Percentiles rank a stretch among this genome's conserved stretches.
These are phyloP conservation scores for Oncorhynchus masou DNA, from an alignment of 2,113 vertebrate species.

Conservation along the genomic window DNA sequence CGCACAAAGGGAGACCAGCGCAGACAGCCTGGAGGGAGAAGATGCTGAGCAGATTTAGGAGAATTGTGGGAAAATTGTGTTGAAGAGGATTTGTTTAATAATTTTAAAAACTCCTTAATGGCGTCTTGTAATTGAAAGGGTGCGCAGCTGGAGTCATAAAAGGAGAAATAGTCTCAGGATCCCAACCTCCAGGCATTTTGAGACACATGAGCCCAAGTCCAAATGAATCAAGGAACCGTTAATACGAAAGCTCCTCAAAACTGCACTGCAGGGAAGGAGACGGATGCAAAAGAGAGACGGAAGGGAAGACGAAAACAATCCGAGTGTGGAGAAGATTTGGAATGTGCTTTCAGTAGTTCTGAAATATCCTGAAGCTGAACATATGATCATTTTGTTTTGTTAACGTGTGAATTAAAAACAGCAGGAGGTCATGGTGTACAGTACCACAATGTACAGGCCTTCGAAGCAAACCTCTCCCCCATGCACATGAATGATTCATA, in stretches of 20 bases:
- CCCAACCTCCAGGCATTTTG: conserved; percentile 7
- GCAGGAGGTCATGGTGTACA: too few species aligned
- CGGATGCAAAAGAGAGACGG: background rate
- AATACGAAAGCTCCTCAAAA: conserved; percentile 2
- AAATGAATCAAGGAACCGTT: conserved; percentile 21
- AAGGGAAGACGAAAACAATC: background rate
- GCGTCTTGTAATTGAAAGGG: conserved; percentile 25
- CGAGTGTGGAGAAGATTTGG: conserved; percentile 28
- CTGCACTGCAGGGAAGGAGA: background rate
- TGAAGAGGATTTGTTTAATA: conserved; percentile 25
- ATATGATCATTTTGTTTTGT: background rate
- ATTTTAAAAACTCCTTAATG: background rate
- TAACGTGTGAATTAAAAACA: too few species aligned
- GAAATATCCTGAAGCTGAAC: conserved; percentile 42
- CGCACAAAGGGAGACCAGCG: background rate
- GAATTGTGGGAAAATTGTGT: background rate
- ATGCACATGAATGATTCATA: background rate
- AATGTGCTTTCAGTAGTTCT: conserved; percentile 20
- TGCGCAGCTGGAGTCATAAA: background rate
- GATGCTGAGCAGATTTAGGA: conserved; percentile 17
- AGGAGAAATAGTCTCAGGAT: background rate
- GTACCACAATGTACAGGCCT: background rate
- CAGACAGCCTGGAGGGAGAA: background rate
- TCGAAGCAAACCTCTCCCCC: background rate
- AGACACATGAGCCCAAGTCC: conserved; percentile 17